Percentiles rank a stretch among this genome's conserved stretches.
Conservation (phyloP, 2,113 vertebrate species). For the Gymnocephalus cernua region DNA sequence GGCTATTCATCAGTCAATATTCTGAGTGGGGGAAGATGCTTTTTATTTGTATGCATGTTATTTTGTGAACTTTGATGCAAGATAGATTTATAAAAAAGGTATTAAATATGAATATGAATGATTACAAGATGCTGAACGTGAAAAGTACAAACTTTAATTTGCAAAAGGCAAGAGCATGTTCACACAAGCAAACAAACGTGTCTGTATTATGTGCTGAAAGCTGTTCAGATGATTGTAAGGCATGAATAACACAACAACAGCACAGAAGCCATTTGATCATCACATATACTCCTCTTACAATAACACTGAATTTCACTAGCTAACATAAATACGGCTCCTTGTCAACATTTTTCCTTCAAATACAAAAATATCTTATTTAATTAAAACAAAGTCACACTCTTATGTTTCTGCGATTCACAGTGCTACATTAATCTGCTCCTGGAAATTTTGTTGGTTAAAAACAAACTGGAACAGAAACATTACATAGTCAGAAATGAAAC, state of each 20-base stretch:
- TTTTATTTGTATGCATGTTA: not conserved
- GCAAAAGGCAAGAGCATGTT: conserved; percentile 51
- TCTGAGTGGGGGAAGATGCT: no score
- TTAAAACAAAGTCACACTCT: conserved; percentile 61
- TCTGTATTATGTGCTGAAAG: conserved; percentile 42
- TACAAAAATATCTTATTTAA: conserved; percentile 64
- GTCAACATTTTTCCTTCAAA: conserved; percentile 21
- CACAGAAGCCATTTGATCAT: not conserved
- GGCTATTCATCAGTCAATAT: not conserved
- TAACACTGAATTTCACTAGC: conserved; percentile 11
- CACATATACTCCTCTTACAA: not conserved
- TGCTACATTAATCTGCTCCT: conserved; percentile 35
- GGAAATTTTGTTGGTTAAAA: not conserved
- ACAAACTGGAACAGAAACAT: conserved; percentile 15
- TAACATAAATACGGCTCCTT: conserved; percentile 68
- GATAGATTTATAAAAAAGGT: not conserved
- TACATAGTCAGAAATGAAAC: conserved; percentile 39
- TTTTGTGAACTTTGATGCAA: not conserved
- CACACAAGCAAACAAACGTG: conserved; percentile 22
- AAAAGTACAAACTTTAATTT: conserved; percentile 72
- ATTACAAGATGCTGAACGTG: conserved; percentile 15
- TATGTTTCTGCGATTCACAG: conserved; percentile 13
- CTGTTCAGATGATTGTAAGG: conserved; percentile 43
- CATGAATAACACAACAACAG: conserved; percentile 33
- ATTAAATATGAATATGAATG: conserved; percentile 14